Conservation (phyloP, 2,113 vertebrate genomes). For the Empidonax traillii region DNA sequence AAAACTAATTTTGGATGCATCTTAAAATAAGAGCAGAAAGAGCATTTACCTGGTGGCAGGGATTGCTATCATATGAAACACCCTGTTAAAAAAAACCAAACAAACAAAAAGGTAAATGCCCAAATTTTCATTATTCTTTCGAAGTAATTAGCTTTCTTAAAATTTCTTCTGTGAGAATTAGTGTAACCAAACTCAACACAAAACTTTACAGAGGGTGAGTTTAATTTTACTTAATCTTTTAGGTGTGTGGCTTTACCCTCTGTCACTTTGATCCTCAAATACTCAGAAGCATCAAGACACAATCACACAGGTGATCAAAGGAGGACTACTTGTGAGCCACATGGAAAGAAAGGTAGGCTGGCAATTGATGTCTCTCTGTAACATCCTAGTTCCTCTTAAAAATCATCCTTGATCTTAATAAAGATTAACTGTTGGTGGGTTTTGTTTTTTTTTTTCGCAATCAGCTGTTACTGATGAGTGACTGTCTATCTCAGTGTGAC, state of each 20-base stretch:
- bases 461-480: neutral
- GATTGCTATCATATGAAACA: conserved; percentile 50
- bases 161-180: neutral
- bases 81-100: conserved; percentile 13
- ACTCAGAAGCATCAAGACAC: neutral
- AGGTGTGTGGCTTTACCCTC: neutral
- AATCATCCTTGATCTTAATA: neutral
- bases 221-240: neutral
- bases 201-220: neutral
- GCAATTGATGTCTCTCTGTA: neutral
- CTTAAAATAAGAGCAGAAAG: neutral
- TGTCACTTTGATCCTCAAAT: neutral
- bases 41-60: conserved; percentile 56
- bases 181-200: neutral
- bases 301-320: neutral
- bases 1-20: neutral
- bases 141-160: neutral
- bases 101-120: neutral
- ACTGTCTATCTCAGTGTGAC: neutral
- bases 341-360: neutral
- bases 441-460: neutral
- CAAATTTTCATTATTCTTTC: neutral
- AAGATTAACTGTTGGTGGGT: neutral
- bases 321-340: neutral
- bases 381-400: neutral